Percentiles rank a stretch among this genome's conserved stretches.
phyloP scores from a whole-genome alignment of 2,888 invertebrate species.

The Habroteleia sp. region DNA sequence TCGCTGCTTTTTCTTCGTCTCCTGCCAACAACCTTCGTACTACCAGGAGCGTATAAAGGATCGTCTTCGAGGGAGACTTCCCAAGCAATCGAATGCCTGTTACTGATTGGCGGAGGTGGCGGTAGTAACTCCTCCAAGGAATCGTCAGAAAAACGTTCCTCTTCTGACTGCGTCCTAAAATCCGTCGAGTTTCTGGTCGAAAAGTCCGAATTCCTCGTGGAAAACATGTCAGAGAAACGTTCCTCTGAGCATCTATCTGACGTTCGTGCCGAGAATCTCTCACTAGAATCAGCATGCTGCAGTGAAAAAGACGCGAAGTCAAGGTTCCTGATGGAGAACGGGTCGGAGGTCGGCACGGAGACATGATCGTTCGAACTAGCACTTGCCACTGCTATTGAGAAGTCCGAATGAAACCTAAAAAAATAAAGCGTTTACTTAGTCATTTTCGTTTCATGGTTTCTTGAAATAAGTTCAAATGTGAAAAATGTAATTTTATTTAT shows the following conservation, averaged over 20 bases:
- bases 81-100: constrained; percentile 89
- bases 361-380: constrained; percentile 79
- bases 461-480: too few relatives aligned
- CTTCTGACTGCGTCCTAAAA: constrained; percentile 81
- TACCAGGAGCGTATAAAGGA: constrained; percentile 86
- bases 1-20: constrained; percentile 81
- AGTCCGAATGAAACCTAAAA: constrained; percentile 76
- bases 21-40: constrained; percentile 84
- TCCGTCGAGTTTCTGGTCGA: constrained; percentile 79
- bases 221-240: constrained; percentile 76
- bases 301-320: constrained; percentile 76
- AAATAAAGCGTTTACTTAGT: constrained; percentile 4
- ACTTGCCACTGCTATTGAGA: constrained; percentile 78
- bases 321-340: constrained; percentile 76
- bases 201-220: constrained; percentile 77
- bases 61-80: constrained; percentile 87
- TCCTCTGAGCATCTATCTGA: constrained; percentile 76
- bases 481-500: too few relatives aligned
- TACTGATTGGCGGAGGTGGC: constrained; percentile 84
- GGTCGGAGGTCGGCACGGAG: constrained; percentile 78
- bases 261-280: constrained; percentile 72
- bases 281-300: constrained; percentile 73
- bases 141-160: constrained; percentile 90
- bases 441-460: too few relatives aligned
- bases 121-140: constrained; percentile 90